A percentile compares a stretch with the other conserved stretches of the same genome.
Evolutionary conservation across 2,797 vertebrate species (phyloP).

Genomic region (Enteromius paludinosus): DNA sequence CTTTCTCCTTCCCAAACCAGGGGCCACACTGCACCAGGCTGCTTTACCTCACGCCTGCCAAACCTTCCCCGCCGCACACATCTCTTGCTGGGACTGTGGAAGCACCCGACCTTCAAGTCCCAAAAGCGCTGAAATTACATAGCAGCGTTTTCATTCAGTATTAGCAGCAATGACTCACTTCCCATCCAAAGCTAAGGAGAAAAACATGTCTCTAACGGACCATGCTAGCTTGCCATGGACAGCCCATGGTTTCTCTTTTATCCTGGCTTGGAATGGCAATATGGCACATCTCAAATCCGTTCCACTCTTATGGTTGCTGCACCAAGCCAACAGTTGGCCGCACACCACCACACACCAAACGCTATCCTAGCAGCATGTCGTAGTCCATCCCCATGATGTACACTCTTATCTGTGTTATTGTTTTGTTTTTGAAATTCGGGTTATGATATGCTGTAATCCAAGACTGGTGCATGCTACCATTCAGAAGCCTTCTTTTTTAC

Average conservation of each 20-base stretch:
- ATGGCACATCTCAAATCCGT: constrained; percentile 58
- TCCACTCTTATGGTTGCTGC: constrained; percentile 54
- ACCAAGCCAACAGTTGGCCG: constrained; percentile 58
- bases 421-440: constrained; percentile 4
- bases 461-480: neutral
- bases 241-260: constrained; percentile 52
- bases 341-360: constrained; percentile 57
- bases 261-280: constrained; percentile 56
- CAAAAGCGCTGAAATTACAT: constrained; percentile 51
- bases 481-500: neutral
- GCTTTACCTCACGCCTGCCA: constrained; percentile 60
- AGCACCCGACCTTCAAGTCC: constrained; percentile 55
- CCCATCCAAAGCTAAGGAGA: constrained; percentile 56
- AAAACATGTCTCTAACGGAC: constrained; percentile 57
- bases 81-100: constrained; percentile 56
- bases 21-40: constrained; percentile 60
- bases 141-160: constrained; percentile 56
- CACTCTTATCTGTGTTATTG: constrained; percentile 44
- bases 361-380: constrained; percentile 6
- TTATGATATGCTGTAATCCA: constrained; percentile 22
- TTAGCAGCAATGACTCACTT: constrained; percentile 50
- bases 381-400: constrained; percentile 21
- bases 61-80: constrained; percentile 58
- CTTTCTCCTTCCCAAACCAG: constrained; percentile 56
- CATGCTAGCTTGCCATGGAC: constrained; percentile 53